Conservation (phyloP, 2,888 invertebrate genomes). For the Diarsia dahlii region DNA sequence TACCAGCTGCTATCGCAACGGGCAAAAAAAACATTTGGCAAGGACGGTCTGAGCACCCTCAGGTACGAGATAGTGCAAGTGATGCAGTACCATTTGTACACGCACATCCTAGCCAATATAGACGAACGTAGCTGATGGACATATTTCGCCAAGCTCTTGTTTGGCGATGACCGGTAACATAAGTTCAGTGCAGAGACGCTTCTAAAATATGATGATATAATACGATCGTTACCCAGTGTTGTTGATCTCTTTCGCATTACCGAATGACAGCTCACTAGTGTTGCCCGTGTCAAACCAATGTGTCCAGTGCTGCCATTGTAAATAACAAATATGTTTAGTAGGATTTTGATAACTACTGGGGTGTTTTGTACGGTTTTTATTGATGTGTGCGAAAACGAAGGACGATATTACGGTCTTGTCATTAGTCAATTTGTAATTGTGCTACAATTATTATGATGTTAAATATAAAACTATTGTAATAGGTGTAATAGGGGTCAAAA, state of each 20-base stretch:
- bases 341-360: slow-evolving; percentile 19
- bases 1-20: slow-evolving; percentile 95
- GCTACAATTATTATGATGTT: slow-evolving; percentile 45
- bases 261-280: slow-evolving; percentile 43
- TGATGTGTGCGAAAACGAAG: slow-evolving; percentile 2
- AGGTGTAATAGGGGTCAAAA: slow-evolving; percentile 40
- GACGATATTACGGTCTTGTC: slow-evolving; percentile 28
- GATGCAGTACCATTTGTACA: slow-evolving; percentile 94
- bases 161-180: slow-evolving; percentile 87
- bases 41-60: slow-evolving; percentile 96
- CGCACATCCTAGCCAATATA: slow-evolving; percentile 95
- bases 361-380: slow-evolving; percentile 44
- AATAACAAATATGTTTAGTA: slow-evolving; percentile 17
- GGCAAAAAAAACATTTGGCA: slow-evolving; percentile 95
- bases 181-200: slow-evolving; percentile 55
- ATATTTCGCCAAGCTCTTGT: slow-evolving; percentile 89
- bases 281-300: slow-evolving; percentile 37
- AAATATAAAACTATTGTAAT: slow-evolving; percentile 34
- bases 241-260: slow-evolving; percentile 68
- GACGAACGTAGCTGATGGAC: slow-evolving; percentile 94
- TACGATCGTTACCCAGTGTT: slow-evolving; percentile 69
- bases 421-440: slow-evolving; percentile 55
- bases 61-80: slow-evolving; percentile 94
- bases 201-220: slow-evolving; percentile 17
- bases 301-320: slow-evolving; percentile 51